Conservation (phyloP, 2,888 invertebrate species). For the Hirtodrosophila histrioides region DNA sequence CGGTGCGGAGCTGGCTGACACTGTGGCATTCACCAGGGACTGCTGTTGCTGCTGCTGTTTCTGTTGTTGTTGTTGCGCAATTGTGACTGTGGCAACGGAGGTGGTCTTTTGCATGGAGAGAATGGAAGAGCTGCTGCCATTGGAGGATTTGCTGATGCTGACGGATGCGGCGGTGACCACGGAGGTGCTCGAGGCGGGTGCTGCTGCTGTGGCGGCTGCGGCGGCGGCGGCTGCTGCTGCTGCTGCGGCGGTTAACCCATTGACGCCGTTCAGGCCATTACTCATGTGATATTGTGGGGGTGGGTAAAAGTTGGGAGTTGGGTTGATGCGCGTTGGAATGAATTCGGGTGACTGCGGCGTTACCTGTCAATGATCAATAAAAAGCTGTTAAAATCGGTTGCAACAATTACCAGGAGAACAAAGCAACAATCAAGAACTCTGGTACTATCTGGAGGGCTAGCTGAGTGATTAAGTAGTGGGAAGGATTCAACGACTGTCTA, state of each 20-base stretch:
- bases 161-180: conserved; percentile 35
- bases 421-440: background rate
- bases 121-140: conserved; percentile 71
- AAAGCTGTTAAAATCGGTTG: background rate
- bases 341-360: conserved; percentile 86
- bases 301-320: conserved; percentile 84
- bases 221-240: conserved; percentile 53
- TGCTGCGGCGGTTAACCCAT: conserved; percentile 70
- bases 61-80: conserved; percentile 75
- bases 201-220: conserved; percentile 42
- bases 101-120: conserved; percentile 80
- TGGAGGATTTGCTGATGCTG: conserved; percentile 66
- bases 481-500: too few relatives aligned
- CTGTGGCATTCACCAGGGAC: conserved; percentile 43
- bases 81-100: conserved; percentile 75
- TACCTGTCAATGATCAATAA: conserved; percentile 80
- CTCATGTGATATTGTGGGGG: conserved; percentile 83
- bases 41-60: conserved; percentile 73
- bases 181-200: conserved; percentile 31
- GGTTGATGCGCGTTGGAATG: conserved; percentile 85
- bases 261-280: conserved; percentile 79
- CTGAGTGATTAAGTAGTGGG: too few relatives aligned
- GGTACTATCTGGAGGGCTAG: too few relatives aligned
- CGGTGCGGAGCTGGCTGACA: conserved; percentile 61
- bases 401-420: too few relatives aligned